Percentiles rank a stretch among this genome's conserved stretches.
phyloP scores from a whole-genome alignment of 2,797 vertebrate genomes.

The Tangara arthus region DNA sequence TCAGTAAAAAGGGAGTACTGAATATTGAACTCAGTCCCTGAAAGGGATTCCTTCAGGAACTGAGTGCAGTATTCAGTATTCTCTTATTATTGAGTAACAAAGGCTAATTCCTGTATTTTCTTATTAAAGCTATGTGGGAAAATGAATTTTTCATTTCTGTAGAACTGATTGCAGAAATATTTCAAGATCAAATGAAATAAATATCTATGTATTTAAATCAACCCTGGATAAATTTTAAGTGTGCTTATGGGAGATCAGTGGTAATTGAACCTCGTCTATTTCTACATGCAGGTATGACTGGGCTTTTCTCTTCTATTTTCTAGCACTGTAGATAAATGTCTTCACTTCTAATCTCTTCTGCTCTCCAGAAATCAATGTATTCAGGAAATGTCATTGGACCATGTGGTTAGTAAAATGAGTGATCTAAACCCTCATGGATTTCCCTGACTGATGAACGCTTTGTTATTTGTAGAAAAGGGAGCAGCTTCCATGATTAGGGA shows the following conservation, averaged over 20 bases:
- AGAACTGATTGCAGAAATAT: background rate
- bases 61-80: background rate
- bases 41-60: background rate
- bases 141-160: background rate
- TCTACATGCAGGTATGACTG: background rate
- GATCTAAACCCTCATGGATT: background rate
- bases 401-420: background rate
- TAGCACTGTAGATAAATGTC: background rate
- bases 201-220: background rate
- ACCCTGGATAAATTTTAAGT: background rate
- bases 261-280: background rate
- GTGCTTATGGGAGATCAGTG: background rate
- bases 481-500: background rate
- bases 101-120: background rate
- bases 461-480: background rate
- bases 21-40: background rate
- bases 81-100: background rate
- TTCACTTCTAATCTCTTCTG: background rate
- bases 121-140: background rate
- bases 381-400: background rate
- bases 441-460: background rate
- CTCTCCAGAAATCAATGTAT: background rate
- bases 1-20: background rate
- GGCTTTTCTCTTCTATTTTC: background rate
- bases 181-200: background rate